Base-by-base conservation (phyloP, 2,113 vertebrate species). In the Scophthalmus maximus region DNA sequence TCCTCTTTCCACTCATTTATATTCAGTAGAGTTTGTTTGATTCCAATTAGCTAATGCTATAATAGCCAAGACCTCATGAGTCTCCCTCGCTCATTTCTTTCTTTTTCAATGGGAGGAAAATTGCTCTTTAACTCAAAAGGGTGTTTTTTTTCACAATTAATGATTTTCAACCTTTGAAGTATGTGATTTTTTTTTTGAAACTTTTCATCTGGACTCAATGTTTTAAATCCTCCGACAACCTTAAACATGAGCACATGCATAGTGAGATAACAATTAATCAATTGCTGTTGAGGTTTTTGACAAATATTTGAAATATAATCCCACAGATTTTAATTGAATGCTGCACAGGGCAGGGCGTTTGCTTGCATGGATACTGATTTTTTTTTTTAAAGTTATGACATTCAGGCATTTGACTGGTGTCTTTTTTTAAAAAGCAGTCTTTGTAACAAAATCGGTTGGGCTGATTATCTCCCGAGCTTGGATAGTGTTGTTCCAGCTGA, bases 401-500 rank as follows among this genome's bases (percentile, higher is more conserved):
- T 69, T 52, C 22, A 42, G 63, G 70, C 69, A 29, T 50, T 51
- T 62, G 15, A 64, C 56, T 29, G 32, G 53, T 61, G 76, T 55
- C 14, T 63, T 55, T 18, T 55, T 20, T 62, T 79, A 66, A 51
- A 67, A 73, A 79, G 46, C 55, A 63, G 46, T 73, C 79, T 76
- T 76, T 68, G 65, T 68, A 80, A 76, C 30, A 66, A 68, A 87
- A 69, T 65, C n/a, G 73, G 81, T 76, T 63, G 42, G 53, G 30
- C 76, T 83, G 85, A 86, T 83, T 79, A 80, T 78, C 64, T 70
- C 63, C 22, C 6, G 10, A 83, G 85, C 80, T 57, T 58, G 71
- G 76, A 67, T 75, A 46, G 53, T 79, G 58, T 73, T 73, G 82
- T 86, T 91, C 76, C 84, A 88, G 78, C 66, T 84, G 82, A 89